Conservation (phyloP, 2,888 invertebrate species). For the Sinopyrophorus schimmeli region DNA sequence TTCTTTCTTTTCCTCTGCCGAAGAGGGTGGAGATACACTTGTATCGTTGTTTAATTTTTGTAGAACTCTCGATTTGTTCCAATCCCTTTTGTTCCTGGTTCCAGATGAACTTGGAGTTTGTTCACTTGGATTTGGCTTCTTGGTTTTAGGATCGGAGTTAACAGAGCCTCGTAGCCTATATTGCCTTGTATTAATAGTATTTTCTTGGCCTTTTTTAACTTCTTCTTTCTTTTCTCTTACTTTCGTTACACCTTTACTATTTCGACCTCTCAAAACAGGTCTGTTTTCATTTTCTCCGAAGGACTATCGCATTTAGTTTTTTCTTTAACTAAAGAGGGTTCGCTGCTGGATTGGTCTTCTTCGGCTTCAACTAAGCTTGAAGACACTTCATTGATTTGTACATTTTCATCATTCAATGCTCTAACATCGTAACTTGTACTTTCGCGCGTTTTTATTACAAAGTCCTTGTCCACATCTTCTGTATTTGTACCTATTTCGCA, state of each 20-base stretch:
- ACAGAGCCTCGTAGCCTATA: background rate
- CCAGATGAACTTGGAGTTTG: background rate
- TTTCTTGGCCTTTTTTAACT: background rate
- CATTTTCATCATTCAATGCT: slow-evolving; percentile 43
- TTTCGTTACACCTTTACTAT: slow-evolving; percentile 3
- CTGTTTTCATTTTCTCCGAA: background rate
- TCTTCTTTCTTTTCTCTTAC: background rate
- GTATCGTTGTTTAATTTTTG: too few species aligned
- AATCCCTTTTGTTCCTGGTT: slow-evolving; percentile 9
- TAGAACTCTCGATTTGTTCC: background rate
- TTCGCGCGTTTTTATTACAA: slow-evolving; percentile 44
- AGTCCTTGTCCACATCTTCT: slow-evolving; percentile 33
- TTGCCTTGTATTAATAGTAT: background rate
- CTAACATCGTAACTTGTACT: slow-evolving; percentile 47
- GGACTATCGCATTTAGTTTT: background rate
- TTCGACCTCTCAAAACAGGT: slow-evolving; percentile 14
- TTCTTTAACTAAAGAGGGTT: too few species aligned
- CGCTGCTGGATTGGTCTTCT: slow-evolving; percentile 22
- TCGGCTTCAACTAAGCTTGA: slow-evolving; percentile 63
- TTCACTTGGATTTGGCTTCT: background rate
- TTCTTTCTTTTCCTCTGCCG: too few species aligned
- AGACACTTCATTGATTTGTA: slow-evolving; percentile 71
- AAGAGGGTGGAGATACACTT: too few species aligned
- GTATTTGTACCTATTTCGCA: slow-evolving; percentile 19
- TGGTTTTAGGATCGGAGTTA: background rate